Base-by-base conservation (phyloP, 2,888 invertebrate species). In the Melolontha melolontha region DNA sequence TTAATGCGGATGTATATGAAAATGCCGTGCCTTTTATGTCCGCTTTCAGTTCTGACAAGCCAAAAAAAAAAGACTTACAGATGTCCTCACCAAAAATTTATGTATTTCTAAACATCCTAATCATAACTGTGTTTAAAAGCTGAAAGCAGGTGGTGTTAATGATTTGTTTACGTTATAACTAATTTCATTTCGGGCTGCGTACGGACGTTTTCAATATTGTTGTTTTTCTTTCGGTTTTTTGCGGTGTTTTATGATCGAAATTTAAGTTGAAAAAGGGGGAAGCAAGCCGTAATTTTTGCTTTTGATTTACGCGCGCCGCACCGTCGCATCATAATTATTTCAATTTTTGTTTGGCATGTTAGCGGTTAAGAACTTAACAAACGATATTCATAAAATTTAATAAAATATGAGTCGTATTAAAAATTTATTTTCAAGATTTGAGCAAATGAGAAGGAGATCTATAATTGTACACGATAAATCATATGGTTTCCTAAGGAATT, bases 41-140 rank as follows among this genome's bases (percentile, higher is more conserved):
- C 34, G 34, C 6, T 34, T 34, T 34, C 34, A 10, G 34, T 34
- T 10, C 34, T 34, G 34, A 34, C 34, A 34, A 22, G n/a, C 47
- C 11, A 14, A 6, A 14, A 5, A 29, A 42, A 42, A 59, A 55
- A 59, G 44, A 57, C 44, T 57, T 59, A 47, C 44, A 59, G 44
- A 59, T 44, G 44, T 29, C 41, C 10, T 12, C 59, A 27, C 49
- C 42, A 62, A 16, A 55, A 63, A 66, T 72, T 73, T 70, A 68
- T 50, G 66, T 34, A 41, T 69, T 52, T 63, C 59, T 67, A 72
- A 73, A 73, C 73, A 73, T 73, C 72, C 72, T 73, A 72, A 71
- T 72, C 70, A 70, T 69, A 63, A 69, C 51, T 49, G 41, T 51
- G 68, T 62, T 67, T 69, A 68, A 22, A 68, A 51, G 63, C 17